Evolutionary conservation across 2,888 invertebrate species (phyloP).

Genomic region (Gryllus longicercus): DNA sequence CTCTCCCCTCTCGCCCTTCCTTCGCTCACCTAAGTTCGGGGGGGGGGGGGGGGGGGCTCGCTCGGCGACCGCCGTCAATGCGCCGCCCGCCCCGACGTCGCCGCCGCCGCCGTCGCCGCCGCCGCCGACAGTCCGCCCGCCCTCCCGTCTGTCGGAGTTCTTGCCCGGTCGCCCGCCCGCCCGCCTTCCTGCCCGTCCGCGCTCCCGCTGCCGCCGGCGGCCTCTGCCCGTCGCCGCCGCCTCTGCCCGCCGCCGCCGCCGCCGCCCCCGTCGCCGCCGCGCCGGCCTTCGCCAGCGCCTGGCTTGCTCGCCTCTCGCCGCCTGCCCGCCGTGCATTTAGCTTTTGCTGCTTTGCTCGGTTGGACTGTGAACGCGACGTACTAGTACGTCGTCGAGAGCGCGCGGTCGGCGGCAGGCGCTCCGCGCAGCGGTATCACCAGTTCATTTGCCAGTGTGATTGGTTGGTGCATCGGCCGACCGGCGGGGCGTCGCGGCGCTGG

Average conservation of each 20-base stretch:
- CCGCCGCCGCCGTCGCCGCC: conserved; percentile 5
- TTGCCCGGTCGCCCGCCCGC: conserved; percentile 5
- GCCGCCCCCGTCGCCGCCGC: background rate
- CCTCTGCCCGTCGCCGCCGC: background rate
- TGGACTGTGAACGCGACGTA: background rate
- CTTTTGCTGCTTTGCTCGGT: conserved; percentile 17
- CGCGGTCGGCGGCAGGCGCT: background rate
- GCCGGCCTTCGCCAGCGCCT: conserved; percentile 17
- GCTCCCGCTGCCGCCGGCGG: background rate
- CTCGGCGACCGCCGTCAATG: conserved; percentile 9
- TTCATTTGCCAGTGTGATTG: conserved; percentile 7
- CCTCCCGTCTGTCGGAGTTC: background rate
- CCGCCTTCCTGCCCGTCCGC: background rate
- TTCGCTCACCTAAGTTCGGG: background rate
- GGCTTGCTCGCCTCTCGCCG: background rate
- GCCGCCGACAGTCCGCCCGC: background rate
- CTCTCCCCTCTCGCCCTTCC: background rate
- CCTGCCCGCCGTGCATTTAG: conserved; percentile 17
- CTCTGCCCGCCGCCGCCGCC: background rate
- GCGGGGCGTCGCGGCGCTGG: background rate
- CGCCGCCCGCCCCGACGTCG: background rate
- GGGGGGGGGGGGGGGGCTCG: background rate
- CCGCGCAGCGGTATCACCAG: background rate
- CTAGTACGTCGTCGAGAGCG: background rate
- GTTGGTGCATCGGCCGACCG: conserved; percentile 17